Conservation (phyloP, 2,888 invertebrate genomes). For the Chamaedrilus cognettii region DNA sequence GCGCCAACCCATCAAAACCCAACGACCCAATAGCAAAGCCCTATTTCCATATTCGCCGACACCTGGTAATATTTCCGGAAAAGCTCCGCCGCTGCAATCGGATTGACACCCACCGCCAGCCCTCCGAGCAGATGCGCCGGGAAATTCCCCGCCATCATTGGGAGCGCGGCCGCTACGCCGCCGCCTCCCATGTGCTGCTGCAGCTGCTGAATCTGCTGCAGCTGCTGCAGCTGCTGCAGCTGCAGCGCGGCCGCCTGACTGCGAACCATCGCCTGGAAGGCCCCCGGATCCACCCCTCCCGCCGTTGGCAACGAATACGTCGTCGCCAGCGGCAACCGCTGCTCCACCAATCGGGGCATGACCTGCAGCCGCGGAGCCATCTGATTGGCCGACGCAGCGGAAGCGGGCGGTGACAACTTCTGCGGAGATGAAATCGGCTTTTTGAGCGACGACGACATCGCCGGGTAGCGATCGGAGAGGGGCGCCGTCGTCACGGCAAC, state of each 20-base stretch:
- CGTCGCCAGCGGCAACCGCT: not conserved
- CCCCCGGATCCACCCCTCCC: not conserved
- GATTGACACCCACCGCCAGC: too few species aligned
- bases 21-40: too few species aligned
- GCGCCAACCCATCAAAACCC: too few species aligned
- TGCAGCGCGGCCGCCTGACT: not conserved
- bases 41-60: too few species aligned
- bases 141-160: too few species aligned
- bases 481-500: not conserved
- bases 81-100: too few species aligned
- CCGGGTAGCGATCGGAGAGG: not conserved
- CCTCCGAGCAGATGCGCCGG: too few species aligned
- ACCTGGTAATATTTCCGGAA: too few species aligned
- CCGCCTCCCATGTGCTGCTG: too few species aligned
- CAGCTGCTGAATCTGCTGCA: not conserved
- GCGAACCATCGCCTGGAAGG: conserved; percentile 3
- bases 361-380: too few species aligned
- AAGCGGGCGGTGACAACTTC: not conserved
- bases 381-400: not conserved
- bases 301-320: not conserved
- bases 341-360: too few species aligned
- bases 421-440: not conserved
- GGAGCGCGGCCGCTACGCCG: too few species aligned
- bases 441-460: not conserved
- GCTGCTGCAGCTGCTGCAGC: conserved; percentile 4